These are phyloP conservation scores for Eptatretus atami DNA, from an alignment of 2,797 vertebrate genomes.

Conservation along the genomic window DNA sequence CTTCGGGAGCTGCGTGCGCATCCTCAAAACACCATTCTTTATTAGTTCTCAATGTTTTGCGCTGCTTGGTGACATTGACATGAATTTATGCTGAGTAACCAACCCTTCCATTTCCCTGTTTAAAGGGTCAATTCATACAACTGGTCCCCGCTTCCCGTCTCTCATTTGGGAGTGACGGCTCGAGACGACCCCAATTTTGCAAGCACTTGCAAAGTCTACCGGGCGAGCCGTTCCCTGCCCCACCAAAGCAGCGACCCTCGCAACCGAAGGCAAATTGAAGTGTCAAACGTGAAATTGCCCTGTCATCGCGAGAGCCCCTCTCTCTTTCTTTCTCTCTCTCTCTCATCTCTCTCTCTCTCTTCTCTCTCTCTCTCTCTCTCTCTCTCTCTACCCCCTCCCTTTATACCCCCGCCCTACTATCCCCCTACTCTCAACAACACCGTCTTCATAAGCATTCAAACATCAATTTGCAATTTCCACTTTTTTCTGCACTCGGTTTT, in stretches of 20 bases:
- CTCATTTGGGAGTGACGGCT: constrained; percentile 5
- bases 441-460: constrained; percentile 5
- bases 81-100: constrained; percentile 6
- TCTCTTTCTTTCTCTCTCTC: neutral
- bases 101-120: constrained; percentile 5
- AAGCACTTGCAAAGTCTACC: neutral
- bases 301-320: constrained; percentile 1
- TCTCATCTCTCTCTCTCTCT: neutral
- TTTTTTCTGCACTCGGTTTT: neutral
- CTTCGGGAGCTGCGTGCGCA: too few species aligned
- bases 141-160: constrained; percentile 2
- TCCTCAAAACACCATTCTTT: too few species aligned
- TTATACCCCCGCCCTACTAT: neutral
- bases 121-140: constrained; percentile 5
- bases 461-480: constrained; percentile 2
- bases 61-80: constrained; percentile 4
- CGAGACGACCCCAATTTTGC: constrained; percentile 5
- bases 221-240: neutral
- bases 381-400: neutral
- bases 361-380: too few species aligned
- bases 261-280: constrained; percentile 5
- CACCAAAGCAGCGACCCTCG: constrained; percentile 1
- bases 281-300: constrained; percentile 5
- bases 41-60: neutral
- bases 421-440: neutral